phyloP scores from a whole-genome alignment of 2,113 vertebrate species.

The Varanus salvator region DNA sequence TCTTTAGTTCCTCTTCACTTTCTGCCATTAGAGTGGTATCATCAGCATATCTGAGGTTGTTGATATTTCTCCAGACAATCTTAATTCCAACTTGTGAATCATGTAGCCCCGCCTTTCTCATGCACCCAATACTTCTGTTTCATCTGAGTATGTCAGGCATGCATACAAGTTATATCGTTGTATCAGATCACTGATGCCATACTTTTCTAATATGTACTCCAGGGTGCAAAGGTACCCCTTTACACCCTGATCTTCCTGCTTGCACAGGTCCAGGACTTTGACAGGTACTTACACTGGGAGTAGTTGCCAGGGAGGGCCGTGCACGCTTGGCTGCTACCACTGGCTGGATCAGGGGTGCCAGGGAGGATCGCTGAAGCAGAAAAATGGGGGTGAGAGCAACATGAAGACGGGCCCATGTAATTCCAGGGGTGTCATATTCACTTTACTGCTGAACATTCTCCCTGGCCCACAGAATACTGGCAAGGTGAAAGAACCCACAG shows the following conservation, averaged over 20 bases:
- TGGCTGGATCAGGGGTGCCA: conserved; percentile 13
- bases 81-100: too few relatives aligned
- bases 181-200: neutral
- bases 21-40: too few relatives aligned
- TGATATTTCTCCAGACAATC: too few relatives aligned
- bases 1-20: too few relatives aligned
- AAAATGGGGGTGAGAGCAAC: neutral
- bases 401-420: neutral
- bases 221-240: neutral
- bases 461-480: neutral
- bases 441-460: neutral
- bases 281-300: conserved; percentile 11
- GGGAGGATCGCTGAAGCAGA: neutral
- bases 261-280: neutral
- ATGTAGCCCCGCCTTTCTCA: too few relatives aligned
- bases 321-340: neutral
- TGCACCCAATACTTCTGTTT: neutral
- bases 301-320: neutral
- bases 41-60: too few relatives aligned
- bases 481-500: neutral
- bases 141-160: neutral
- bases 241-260: neutral
- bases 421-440: too few relatives aligned
- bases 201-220: too few relatives aligned
- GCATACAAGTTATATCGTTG: neutral